A percentile compares a stretch with the other conserved stretches of the same genome.
Evolutionary conservation across 1,140 invertebrate genomes (phyloP).

Genomic region (Heliconius eleuchia): DNA sequence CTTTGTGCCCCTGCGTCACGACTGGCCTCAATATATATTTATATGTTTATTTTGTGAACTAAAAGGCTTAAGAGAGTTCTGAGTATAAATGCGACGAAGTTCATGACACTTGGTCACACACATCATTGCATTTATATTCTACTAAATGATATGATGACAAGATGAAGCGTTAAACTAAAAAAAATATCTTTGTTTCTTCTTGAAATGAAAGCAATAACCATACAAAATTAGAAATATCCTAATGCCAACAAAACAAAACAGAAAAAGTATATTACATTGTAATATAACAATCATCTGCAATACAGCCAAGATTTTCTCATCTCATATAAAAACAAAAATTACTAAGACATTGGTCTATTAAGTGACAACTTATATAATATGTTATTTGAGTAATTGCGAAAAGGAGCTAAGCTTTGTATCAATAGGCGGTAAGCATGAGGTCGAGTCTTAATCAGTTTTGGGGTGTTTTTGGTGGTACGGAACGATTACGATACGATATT

Average conservation of each 20-base stretch:
- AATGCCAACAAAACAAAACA: background rate
- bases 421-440: conserved; percentile 7
- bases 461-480: background rate
- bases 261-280: background rate
- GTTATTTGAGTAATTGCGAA: conserved; percentile 4
- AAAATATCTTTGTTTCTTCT: too few species aligned
- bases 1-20: too few species aligned
- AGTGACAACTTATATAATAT: conserved; percentile 12
- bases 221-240: background rate
- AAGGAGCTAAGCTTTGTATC: conserved; percentile 2
- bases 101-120: too few species aligned
- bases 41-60: too few species aligned
- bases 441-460: background rate
- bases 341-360: conserved; percentile 6
- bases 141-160: too few species aligned
- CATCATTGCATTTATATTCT: too few species aligned
- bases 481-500: conserved; percentile 4
- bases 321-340: background rate
- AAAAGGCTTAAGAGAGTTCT: too few species aligned
- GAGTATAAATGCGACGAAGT: too few species aligned
- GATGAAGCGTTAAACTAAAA: too few species aligned
- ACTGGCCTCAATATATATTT: too few species aligned
- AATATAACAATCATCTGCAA: background rate
- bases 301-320: background rate
- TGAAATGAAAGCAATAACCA: too few species aligned